Conservation (phyloP, 2,888 invertebrate genomes). For the Trichogramma evanescens region DNA sequence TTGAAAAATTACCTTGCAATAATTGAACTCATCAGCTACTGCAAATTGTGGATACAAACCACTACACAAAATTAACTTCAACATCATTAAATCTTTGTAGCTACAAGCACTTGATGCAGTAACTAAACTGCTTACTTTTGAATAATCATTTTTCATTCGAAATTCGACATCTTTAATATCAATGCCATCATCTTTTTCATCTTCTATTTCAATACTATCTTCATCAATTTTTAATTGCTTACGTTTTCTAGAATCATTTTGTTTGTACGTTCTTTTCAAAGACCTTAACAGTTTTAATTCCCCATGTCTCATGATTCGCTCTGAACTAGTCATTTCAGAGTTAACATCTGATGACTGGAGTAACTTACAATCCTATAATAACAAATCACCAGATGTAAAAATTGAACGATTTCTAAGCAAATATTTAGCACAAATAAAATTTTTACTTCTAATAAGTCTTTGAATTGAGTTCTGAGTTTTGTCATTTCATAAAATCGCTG, state of each 20-base stretch:
- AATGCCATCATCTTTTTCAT: constrained; percentile 52
- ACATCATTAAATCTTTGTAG: constrained; percentile 61
- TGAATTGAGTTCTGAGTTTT: constrained; percentile 84
- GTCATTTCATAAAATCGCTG: constrained; percentile 95
- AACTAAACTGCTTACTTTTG: constrained; percentile 62
- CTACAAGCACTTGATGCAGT: constrained; percentile 59
- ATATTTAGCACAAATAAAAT: neutral
- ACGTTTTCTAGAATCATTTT: constrained; percentile 62
- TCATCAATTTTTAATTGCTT: constrained; percentile 70
- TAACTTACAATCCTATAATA: constrained; percentile 57
- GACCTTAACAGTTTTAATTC: constrained; percentile 81
- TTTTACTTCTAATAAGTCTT: constrained; percentile 66
- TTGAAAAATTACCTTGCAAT: constrained; percentile 60
- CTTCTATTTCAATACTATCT: constrained; percentile 61
- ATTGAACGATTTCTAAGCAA: neutral
- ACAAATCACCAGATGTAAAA: neutral
- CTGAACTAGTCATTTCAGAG: constrained; percentile 57
- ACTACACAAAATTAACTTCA: constrained; percentile 79
- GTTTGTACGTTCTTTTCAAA: constrained; percentile 67
- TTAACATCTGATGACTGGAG: constrained; percentile 52
- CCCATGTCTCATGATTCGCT: constrained; percentile 77
- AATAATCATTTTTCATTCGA: constrained; percentile 68
- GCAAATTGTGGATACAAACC: constrained; percentile 95
- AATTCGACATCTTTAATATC: constrained; percentile 86
- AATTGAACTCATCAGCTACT: constrained; percentile 89